Percentiles rank a stretch among this genome's conserved stretches.
Conservation (phyloP, 2,888 invertebrate species). For the Colletes collaris region DNA sequence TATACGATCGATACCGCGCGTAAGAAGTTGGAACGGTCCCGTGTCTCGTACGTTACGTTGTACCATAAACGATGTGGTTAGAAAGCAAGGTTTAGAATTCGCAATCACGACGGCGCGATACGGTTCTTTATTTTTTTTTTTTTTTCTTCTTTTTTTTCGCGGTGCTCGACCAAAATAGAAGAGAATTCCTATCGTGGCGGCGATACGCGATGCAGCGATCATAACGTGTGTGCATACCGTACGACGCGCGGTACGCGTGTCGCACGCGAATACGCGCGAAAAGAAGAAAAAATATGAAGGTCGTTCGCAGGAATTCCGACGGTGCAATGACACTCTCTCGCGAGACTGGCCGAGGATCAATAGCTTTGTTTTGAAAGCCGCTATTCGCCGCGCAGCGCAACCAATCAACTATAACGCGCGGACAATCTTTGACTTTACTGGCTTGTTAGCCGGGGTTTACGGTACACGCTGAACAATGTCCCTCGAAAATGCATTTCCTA, state of each 20-base stretch:
- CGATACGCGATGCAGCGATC: slow-evolving; percentile 49
- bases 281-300: slow-evolving; percentile 61
- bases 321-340: slow-evolving; percentile 65
- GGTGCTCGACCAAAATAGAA: slow-evolving; percentile 33
- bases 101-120: slow-evolving; percentile 17
- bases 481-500: background rate
- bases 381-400: slow-evolving; percentile 27
- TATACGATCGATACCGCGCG: too few species aligned
- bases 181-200: slow-evolving; percentile 25
- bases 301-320: slow-evolving; percentile 65
- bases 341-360: slow-evolving; percentile 49
- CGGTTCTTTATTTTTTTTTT: slow-evolving; percentile 2
- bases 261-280: slow-evolving; percentile 56
- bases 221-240: slow-evolving; percentile 49
- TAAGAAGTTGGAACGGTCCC: background rate
- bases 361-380: slow-evolving; percentile 57
- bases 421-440: slow-evolving; percentile 15
- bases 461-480: slow-evolving; percentile 2
- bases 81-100: slow-evolving; percentile 20
- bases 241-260: slow-evolving; percentile 56
- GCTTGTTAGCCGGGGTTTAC: slow-evolving; percentile 13
- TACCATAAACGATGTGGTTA: slow-evolving; percentile 19
- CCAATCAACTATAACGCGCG: slow-evolving; percentile 21
- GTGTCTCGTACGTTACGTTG: background rate
- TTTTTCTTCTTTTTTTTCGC: slow-evolving; percentile 34